A percentile compares a stretch with the other conserved stretches of the same genome.
Conservation (phyloP, 2,888 invertebrate genomes). For the Phalera bucephala region DNA sequence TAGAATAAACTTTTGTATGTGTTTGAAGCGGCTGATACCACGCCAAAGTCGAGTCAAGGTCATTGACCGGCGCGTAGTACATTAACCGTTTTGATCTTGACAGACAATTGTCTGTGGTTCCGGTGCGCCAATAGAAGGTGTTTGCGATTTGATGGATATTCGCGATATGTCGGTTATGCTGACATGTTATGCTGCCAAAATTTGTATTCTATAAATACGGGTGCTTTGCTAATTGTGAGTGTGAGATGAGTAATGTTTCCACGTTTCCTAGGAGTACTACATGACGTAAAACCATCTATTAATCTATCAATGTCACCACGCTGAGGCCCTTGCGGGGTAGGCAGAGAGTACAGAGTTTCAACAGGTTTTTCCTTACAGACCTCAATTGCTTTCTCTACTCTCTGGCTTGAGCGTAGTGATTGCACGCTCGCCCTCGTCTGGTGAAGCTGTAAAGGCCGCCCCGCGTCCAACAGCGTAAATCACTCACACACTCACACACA, state of each 20-base stretch:
- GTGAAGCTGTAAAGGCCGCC: no score
- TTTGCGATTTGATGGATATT: slow-evolving; percentile 8
- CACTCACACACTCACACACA: no score
- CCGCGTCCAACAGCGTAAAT: no score
- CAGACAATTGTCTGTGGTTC: slow-evolving; percentile 28
- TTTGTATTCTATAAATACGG: slow-evolving; percentile 14
- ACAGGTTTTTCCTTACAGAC: no score
- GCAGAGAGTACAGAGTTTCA: no score
- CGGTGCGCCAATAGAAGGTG: slow-evolving; percentile 23
- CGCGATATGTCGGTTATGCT: slow-evolving; percentile 4
- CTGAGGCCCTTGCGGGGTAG: no score
- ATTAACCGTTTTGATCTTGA: slow-evolving; percentile 46
- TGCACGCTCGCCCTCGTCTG: no score
- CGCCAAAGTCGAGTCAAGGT: slow-evolving; percentile 56
- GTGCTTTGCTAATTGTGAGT: neutral
- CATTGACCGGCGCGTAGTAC: slow-evolving; percentile 47
- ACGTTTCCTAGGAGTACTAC: no score
- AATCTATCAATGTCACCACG: no score
- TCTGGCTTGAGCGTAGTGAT: no score
- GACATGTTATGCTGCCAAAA: slow-evolving; percentile 18
- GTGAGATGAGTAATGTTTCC: neutral
- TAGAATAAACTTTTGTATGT: slow-evolving; percentile 4
- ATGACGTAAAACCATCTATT: no score
- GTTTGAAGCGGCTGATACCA: slow-evolving; percentile 35
- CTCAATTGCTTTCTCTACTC: no score